phyloP scores from a whole-genome alignment of 2,113 vertebrate genomes.

The Campylorhamphus procurvoides region DNA sequence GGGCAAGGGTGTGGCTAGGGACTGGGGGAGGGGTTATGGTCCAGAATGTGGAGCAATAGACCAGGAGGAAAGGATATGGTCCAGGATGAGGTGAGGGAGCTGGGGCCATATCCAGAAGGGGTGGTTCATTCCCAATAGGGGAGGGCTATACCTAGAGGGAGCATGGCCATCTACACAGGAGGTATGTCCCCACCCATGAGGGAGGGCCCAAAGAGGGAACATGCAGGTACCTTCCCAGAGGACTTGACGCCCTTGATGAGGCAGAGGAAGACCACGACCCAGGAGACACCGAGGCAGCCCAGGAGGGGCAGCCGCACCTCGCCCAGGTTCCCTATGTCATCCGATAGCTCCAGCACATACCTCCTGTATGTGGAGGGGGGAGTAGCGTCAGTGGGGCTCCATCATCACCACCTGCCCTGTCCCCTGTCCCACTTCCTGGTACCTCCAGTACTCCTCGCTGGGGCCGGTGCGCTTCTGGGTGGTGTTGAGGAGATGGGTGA shows the following conservation, averaged over 20 bases:
- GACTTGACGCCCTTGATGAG: slow-evolving; percentile 97
- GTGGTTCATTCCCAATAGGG: not conserved
- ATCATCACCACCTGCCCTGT: rapidly evolving
- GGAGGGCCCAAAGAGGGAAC: too few relatives aligned
- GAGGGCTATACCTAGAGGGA: not conserved
- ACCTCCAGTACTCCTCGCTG: slow-evolving; percentile 99
- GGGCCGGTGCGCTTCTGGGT: slow-evolving; percentile 94
- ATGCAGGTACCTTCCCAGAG: slow-evolving; percentile 89
- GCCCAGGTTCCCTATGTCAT: slow-evolving; percentile 93
- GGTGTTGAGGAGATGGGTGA: slow-evolving; percentile 81
- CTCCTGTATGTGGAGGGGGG: slow-evolving; percentile 68
- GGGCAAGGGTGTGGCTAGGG: not conserved
- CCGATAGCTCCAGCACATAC: slow-evolving; percentile 91
- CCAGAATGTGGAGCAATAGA: not conserved
- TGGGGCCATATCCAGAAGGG: rapidly evolving
- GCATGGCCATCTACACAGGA: not conserved
- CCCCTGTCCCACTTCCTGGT: not conserved
- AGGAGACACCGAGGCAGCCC: slow-evolving; percentile 92
- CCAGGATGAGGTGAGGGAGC: not conserved
- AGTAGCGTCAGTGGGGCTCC: rapidly evolving
- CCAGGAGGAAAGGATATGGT: not conserved
- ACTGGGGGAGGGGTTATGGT: not conserved
- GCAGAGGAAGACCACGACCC: slow-evolving; percentile 97
- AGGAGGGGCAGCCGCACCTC: slow-evolving; percentile 92
- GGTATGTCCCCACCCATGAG: too few relatives aligned